Percentiles rank a stretch among this genome's conserved stretches.
Conservation (phyloP, 1,140 invertebrate genomes). For the Triops cancriformis region DNA sequence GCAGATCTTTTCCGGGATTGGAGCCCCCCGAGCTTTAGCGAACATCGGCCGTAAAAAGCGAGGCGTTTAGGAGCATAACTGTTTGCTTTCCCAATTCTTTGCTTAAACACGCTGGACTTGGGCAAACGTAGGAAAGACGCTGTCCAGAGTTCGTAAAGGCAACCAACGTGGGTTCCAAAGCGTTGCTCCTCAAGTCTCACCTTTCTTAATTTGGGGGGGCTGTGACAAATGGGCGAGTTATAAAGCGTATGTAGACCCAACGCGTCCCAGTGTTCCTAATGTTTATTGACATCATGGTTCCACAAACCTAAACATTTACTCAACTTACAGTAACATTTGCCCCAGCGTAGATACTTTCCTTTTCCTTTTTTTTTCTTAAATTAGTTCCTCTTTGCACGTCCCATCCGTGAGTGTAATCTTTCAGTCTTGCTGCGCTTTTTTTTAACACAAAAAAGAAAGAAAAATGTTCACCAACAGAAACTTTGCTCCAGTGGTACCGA, state of each 20-base stretch:
- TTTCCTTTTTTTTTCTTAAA: not conserved
- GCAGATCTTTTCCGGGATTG: not conserved
- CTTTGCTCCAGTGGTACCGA: no score
- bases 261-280: not conserved
- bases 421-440: no score
- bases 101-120: not conserved
- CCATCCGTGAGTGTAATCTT: no score
- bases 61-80: not conserved
- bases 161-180: not conserved
- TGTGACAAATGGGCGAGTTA: not conserved
- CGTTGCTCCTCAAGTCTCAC: not conserved
- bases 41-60: not conserved
- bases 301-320: constrained; percentile 5
- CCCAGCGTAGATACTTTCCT: not conserved
- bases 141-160: not conserved
- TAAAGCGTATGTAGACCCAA: not conserved
- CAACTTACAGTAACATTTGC: not conserved
- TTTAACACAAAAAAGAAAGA: no score
- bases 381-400: no score
- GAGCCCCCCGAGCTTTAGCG: not conserved
- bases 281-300: constrained; percentile 5
- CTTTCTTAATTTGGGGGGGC: not conserved
- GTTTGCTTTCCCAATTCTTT: not conserved
- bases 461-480: no score
- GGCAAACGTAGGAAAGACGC: not conserved